Percentiles rank a stretch among this genome's conserved stretches.
phyloP scores from a whole-genome alignment of 1,140 invertebrate species.

The Caenorhabditis tropicalis region DNA sequence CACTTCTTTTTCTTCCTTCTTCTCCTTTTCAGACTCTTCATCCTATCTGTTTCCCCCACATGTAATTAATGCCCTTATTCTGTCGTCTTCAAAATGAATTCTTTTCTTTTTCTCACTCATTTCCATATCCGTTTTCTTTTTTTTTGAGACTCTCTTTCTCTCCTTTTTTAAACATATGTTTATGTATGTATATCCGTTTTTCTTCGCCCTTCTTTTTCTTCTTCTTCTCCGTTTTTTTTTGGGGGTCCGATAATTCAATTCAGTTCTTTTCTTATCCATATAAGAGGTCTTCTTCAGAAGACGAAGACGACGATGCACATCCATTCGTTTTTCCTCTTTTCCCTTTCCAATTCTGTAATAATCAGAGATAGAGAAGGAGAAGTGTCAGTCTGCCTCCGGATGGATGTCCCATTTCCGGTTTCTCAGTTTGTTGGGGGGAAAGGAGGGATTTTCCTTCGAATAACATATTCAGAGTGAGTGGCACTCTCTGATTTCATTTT shows the following conservation, averaged over 20 bases:
- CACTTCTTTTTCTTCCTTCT: background rate
- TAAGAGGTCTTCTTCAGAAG: background rate
- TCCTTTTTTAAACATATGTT: slow-evolving; percentile 35
- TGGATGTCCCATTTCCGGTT: slow-evolving; percentile 33
- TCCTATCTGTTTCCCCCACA: background rate
- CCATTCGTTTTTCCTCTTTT: background rate
- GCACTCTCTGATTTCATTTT: background rate
- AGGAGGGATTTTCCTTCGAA: too few species aligned
- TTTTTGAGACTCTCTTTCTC: background rate
- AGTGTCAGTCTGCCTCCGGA: background rate
- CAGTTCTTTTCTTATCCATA: background rate
- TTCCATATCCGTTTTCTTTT: slow-evolving; percentile 33
- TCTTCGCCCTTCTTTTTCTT: background rate
- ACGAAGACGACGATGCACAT: background rate
- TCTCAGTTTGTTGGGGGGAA: background rate
- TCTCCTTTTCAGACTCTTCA: background rate
- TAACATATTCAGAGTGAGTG: background rate
- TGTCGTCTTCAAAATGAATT: background rate
- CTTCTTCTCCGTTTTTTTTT: background rate
- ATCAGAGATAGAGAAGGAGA: background rate
- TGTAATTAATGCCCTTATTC: slow-evolving; percentile 22
- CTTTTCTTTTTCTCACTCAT: background rate
- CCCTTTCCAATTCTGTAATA: background rate
- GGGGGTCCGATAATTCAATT: slow-evolving; percentile 12
- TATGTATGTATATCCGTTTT: slow-evolving; percentile 36